These are phyloP conservation scores for Tautogolabrus adspersus DNA, from an alignment of 2,113 vertebrate genomes.

Conservation along the genomic window DNA sequence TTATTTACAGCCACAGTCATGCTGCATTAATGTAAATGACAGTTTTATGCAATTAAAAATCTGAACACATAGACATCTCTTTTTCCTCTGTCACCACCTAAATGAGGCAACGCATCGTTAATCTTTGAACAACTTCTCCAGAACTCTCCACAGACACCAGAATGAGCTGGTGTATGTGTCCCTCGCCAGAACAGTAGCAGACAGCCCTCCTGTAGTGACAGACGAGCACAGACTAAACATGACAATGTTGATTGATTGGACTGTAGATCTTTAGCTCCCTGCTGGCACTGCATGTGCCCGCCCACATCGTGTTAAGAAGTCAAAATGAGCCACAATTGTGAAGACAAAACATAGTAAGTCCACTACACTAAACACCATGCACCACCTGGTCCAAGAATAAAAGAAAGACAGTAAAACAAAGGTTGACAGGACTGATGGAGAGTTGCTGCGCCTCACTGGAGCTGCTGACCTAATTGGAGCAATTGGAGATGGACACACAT, in stretches of 20 bases:
- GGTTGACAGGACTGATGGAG: slow-evolving; percentile 27
- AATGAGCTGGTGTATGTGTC: background rate
- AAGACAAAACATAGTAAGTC: slow-evolving; percentile 54
- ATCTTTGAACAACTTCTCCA: slow-evolving; percentile 33
- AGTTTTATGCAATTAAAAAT: slow-evolving; percentile 6
- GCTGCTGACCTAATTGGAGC: slow-evolving; percentile 66
- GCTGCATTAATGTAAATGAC: slow-evolving; percentile 34
- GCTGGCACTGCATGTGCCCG: slow-evolving; percentile 19
- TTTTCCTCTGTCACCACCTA: slow-evolving; percentile 2
- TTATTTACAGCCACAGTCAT: slow-evolving; percentile 27
- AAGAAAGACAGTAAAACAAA: background rate
- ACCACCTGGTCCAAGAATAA: slow-evolving; percentile 45
- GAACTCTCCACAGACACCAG: background rate
- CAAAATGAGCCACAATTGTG: slow-evolving; percentile 37
- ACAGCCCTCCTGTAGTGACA: slow-evolving; percentile 48
- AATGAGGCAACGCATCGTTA: slow-evolving; percentile 12
- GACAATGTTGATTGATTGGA: slow-evolving; percentile 67
- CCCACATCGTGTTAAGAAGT: slow-evolving; percentile 10
- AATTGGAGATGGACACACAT: slow-evolving; percentile 44
- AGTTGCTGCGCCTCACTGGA: slow-evolving; percentile 48
- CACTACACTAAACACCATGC: slow-evolving; percentile 29
- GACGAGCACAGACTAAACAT: slow-evolving; percentile 65
- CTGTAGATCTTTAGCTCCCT: slow-evolving; percentile 47
- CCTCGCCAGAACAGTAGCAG: slow-evolving; percentile 30
- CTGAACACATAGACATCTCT: slow-evolving; percentile 19